phyloP scores from a whole-genome alignment of 2,888 invertebrate genomes.

The Drosophila silvestris region DNA sequence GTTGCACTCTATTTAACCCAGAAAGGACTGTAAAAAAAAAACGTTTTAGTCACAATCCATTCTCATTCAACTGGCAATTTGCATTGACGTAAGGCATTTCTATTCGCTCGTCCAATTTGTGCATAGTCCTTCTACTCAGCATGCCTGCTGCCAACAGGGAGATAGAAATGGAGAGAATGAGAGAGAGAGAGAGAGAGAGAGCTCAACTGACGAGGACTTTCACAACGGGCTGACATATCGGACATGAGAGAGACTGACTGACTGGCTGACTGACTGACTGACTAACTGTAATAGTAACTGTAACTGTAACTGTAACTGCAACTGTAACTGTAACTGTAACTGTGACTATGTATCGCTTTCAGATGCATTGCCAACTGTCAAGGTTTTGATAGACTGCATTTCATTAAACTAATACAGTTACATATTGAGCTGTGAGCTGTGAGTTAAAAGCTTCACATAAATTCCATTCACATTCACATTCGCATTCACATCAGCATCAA shows the following conservation, averaged over 20 bases:
- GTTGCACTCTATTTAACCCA: conserved; percentile 6
- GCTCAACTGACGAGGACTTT: conserved; percentile 45
- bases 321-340: neutral
- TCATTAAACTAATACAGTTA: conserved; percentile 64
- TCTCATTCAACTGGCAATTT: conserved; percentile 43
- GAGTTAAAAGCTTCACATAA: conserved; percentile 52
- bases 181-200: neutral
- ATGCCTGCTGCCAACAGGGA: neutral
- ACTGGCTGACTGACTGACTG: conserved; percentile 22
- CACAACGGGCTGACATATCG: conserved; percentile 43
- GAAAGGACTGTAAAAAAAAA: neutral
- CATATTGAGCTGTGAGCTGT: conserved; percentile 23
- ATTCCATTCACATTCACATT: conserved; percentile 30
- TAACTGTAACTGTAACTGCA: neutral
- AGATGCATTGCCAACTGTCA: conserved; percentile 21
- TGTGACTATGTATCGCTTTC: conserved; percentile 21
- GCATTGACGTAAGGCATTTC: conserved; percentile 42
- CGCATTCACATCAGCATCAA: conserved; percentile 25
- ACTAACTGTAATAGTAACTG: neutral
- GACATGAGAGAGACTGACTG: conserved; percentile 26
- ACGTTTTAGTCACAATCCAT: conserved; percentile 13
- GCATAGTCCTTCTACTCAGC: neutral
- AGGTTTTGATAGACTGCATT: conserved; percentile 67
- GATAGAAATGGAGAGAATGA: neutral
- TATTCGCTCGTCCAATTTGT: conserved; percentile 46